Evolutionary conservation across 2,888 invertebrate genomes (phyloP).

Genomic region (Agonopterix heracliana): DNA sequence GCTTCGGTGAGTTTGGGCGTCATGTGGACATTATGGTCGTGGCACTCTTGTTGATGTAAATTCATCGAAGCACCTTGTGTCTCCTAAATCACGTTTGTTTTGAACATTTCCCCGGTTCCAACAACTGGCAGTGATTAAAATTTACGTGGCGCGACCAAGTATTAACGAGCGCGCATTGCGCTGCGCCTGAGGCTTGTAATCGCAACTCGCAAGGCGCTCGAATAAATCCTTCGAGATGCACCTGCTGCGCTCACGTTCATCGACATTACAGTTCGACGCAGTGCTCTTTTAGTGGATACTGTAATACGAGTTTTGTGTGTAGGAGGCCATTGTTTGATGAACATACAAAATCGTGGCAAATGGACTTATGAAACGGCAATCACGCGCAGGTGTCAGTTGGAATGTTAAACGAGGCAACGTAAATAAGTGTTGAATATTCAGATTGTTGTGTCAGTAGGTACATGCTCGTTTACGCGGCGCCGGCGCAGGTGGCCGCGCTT

Average conservation of each 20-base stretch:
- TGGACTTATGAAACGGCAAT: conserved; percentile 49
- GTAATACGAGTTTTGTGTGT: not conserved
- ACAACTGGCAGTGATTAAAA: conserved; percentile 74
- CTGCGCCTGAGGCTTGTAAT: conserved; percentile 55
- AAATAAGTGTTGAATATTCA: conserved; percentile 74
- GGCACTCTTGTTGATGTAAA: conserved; percentile 33
- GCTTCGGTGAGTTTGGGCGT: not conserved
- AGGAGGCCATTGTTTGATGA: no score
- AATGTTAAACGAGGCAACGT: conserved; percentile 64
- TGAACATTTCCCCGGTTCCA: conserved; percentile 65
- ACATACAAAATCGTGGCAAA: conserved; percentile 17
- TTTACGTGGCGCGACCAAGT: conserved; percentile 72
- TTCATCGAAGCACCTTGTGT: conserved; percentile 45
- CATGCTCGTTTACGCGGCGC: conserved; percentile 77
- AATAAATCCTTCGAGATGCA: conserved; percentile 72
- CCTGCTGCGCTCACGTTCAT: conserved; percentile 47
- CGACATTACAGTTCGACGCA: conserved; percentile 1
- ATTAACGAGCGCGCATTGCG: conserved; percentile 70
- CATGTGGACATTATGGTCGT: not conserved
- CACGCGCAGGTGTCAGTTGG: conserved; percentile 63
- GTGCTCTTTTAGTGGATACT: no score
- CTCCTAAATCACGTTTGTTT: conserved; percentile 70
- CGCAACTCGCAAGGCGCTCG: conserved; percentile 54
- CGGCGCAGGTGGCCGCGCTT: conserved; percentile 79
- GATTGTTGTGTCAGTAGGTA: conserved; percentile 62